Evolutionary conservation across 2,888 invertebrate genomes (phyloP).

Genomic region (Dryocosmus kuriphilus): DNA sequence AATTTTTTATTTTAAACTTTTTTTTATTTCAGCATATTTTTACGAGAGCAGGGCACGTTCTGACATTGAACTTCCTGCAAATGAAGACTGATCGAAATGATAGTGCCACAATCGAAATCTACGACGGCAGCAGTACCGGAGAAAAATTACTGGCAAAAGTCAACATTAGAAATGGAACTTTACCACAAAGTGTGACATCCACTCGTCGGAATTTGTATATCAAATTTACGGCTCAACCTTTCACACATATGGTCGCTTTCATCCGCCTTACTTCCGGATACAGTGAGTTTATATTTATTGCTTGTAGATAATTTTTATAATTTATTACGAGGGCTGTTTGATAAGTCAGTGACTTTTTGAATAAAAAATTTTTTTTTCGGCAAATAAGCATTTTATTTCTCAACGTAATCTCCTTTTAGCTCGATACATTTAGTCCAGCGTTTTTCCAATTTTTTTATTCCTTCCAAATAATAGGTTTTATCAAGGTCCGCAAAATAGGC

Average conservation of each 20-base stretch:
- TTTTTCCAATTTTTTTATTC: too few species aligned
- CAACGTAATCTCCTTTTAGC: too few species aligned
- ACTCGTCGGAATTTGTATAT: constrained; percentile 89
- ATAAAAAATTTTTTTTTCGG: too few species aligned
- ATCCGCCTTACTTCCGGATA: constrained; percentile 88
- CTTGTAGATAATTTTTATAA: background rate
- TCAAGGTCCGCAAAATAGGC: too few species aligned
- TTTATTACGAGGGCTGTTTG: too few species aligned
- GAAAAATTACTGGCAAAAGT: constrained; percentile 86
- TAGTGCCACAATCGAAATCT: constrained; percentile 86
- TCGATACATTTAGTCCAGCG: too few species aligned
- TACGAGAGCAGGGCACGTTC: constrained; percentile 86
- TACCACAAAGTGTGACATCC: constrained; percentile 93
- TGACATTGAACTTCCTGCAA: constrained; percentile 92
- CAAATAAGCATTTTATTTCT: too few species aligned
- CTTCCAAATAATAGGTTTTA: too few species aligned
- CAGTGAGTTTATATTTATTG: constrained; percentile 75
- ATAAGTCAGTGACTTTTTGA: too few species aligned
- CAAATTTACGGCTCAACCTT: constrained; percentile 86
- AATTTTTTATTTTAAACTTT: too few species aligned
- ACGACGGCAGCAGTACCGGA: constrained; percentile 86
- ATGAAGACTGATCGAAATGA: constrained; percentile 88
- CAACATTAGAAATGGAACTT: constrained; percentile 88
- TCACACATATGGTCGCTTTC: constrained; percentile 87
- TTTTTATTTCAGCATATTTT: constrained; percentile 82